Base-by-base conservation (phyloP, 2,888 invertebrate genomes). In the Eupithecia subumbrata region DNA sequence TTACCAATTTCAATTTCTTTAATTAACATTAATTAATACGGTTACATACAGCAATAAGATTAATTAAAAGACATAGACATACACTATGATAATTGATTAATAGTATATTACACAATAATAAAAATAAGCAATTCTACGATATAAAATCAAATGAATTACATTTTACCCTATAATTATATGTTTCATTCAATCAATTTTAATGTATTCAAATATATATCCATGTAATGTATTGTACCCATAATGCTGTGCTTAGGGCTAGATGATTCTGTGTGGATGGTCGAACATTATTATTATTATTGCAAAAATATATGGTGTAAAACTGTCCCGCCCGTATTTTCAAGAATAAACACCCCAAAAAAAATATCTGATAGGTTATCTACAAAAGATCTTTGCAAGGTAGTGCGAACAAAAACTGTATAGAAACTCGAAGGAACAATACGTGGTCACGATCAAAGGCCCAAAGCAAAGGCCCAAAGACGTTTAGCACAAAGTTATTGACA, bases 401-500 rank as follows among this genome's bases (percentile, higher is more conserved):
- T 66, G 30, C 18, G 18, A 18, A 66, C 37, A 67, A 67, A 40
- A 40, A 67, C 37, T 70, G 37, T 52, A 60, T 60, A 56, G 71
- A 40, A 71, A 71, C 45, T 18, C 34, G 30, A 72, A 34, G 34
- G 34, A 52, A 63, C 68, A 22, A 68, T 67, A 67, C 43, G 37
- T 68, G 43, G 45, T 69, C 22, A 63, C 74, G 70, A 66, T 71
- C 64, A 74, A 67, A 73, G 63, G 52, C 66, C 52, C 69, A 30
- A 70, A 72, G 72, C 64, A 74, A 67, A 73, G 63, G 52, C 66
- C 52, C 69, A 30, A 70, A 72, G 72, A 76, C 64, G 72, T 69
- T 72, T 30, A 74, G 18, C 25, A 67, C 66, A 56, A 52, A 70
- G 70, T 74, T 66, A 69, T 73, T 73, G 74, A 75, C 72, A 72